Conservation (phyloP, 2,797 vertebrate species). For the Pseudocheirus occidentalis region DNA sequence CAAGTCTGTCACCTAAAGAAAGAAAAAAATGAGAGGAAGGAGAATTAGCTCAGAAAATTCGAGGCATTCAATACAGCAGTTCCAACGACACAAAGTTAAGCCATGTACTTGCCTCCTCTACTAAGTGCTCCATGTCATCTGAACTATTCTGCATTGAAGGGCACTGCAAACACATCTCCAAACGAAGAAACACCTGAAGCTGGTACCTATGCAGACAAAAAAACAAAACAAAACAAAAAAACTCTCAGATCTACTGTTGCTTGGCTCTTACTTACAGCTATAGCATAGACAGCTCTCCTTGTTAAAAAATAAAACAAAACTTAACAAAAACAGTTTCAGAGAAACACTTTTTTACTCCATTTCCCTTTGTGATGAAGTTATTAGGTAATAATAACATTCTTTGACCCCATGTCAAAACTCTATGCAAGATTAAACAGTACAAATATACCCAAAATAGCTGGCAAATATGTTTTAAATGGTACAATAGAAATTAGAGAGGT, state of each 20-base stretch:
- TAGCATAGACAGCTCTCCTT: conserved; percentile 5
- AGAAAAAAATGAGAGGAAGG: conserved; percentile 57
- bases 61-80: too few species aligned
- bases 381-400: background rate
- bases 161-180: conserved; percentile 90
- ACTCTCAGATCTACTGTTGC: background rate
- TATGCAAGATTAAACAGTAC: background rate
- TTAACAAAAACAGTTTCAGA: background rate
- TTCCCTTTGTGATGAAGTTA: background rate
- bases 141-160: conserved; percentile 78
- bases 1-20: conserved; percentile 90
- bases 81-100: background rate
- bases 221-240: too few species aligned
- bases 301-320: background rate
- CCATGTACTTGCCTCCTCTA: conserved; percentile 89
- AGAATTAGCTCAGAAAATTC: background rate
- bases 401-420: background rate
- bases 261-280: background rate
- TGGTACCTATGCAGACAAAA: conserved; percentile 87
- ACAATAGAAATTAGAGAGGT: background rate
- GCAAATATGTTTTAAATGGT: conserved; percentile 30
- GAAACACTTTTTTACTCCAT: background rate
- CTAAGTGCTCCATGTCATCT: conserved; percentile 87
- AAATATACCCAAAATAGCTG: background rate
- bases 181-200: conserved; percentile 91